These are phyloP conservation scores for Anthonomus grandis DNA, from an alignment of 1,140 invertebrate genomes.

Conservation along the genomic window DNA sequence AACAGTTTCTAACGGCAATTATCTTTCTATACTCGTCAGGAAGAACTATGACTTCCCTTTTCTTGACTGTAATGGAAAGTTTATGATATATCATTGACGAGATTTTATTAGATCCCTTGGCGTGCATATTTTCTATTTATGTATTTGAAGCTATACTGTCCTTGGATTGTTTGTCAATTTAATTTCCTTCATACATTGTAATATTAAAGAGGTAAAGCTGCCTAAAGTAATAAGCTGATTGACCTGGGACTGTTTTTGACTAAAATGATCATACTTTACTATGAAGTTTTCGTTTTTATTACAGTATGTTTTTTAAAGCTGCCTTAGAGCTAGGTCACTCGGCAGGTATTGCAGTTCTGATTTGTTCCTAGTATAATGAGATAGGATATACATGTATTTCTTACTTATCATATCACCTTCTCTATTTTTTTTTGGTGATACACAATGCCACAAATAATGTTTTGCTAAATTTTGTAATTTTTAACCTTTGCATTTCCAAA, in stretches of 20 bases:
- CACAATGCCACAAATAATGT: not conserved
- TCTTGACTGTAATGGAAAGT: not conserved
- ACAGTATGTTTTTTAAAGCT: too few relatives aligned
- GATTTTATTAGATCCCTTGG: not conserved
- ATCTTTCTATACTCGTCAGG: not conserved
- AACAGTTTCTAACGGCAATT: not conserved
- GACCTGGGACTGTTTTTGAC: not conserved
- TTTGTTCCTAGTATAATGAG: not conserved
- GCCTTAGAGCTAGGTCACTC: not conserved
- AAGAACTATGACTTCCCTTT: not conserved
- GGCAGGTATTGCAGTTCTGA: not conserved
- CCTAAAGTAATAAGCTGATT: not conserved
- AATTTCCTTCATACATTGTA: slow-evolving; percentile 1
- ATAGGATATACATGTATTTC: not conserved
- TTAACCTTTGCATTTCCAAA: not conserved
- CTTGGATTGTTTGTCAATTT: not conserved
- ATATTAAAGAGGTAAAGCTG: not conserved
- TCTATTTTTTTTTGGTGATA: not conserved
- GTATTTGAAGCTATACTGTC: not conserved
- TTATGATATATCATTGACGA: not conserved
- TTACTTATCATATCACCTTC: too few relatives aligned
- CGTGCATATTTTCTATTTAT: not conserved
- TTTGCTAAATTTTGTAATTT: not conserved
- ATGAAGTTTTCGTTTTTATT: not conserved
- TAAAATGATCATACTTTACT: not conserved